These are phyloP conservation scores for Drosophila tripunctata DNA, from an alignment of 2,888 invertebrate genomes.

Conservation along the genomic window DNA sequence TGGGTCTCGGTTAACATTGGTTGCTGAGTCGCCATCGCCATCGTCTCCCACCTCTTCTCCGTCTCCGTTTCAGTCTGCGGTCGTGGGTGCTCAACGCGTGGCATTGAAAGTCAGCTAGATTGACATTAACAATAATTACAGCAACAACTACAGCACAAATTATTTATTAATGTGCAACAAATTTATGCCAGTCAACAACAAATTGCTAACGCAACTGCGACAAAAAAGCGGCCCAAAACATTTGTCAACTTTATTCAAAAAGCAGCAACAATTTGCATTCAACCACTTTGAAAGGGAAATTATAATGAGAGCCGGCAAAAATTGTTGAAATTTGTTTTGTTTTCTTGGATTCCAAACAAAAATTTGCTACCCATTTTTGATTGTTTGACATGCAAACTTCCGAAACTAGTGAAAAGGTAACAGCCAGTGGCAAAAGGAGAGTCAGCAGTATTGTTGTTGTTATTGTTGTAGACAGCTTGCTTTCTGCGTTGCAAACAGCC, in stretches of 20 bases:
- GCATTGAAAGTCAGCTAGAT: constrained; percentile 42
- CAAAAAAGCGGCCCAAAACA: constrained; percentile 10
- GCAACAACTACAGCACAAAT: constrained; percentile 29
- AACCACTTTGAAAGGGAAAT: constrained; percentile 38
- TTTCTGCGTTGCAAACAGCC: constrained; percentile 34
- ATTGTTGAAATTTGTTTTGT: constrained; percentile 38
- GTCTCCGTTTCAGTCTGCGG: constrained; percentile 21
- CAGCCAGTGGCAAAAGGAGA: constrained; percentile 9
- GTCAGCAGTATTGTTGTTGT: background rate
- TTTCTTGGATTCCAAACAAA: constrained; percentile 27
- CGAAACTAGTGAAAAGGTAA: constrained; percentile 22
- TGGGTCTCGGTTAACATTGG: constrained; percentile 43
- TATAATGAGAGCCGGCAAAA: constrained; percentile 47
- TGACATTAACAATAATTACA: constrained; percentile 19
- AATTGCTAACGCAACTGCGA: constrained; percentile 58
- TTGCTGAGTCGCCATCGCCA: background rate
- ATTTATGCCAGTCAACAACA: constrained; percentile 54
- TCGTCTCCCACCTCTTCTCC: background rate
- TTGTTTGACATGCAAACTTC: constrained; percentile 49
- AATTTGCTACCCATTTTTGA: constrained; percentile 50
- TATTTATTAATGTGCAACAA: constrained; percentile 59
- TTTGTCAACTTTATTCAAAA: constrained; percentile 33
- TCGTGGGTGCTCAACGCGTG: constrained; percentile 38
- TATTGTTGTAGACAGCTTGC: constrained; percentile 35
- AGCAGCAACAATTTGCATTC: constrained; percentile 10